Conservation (phyloP, 2,113 vertebrate species). For the Carlito syrichta region DNA sequence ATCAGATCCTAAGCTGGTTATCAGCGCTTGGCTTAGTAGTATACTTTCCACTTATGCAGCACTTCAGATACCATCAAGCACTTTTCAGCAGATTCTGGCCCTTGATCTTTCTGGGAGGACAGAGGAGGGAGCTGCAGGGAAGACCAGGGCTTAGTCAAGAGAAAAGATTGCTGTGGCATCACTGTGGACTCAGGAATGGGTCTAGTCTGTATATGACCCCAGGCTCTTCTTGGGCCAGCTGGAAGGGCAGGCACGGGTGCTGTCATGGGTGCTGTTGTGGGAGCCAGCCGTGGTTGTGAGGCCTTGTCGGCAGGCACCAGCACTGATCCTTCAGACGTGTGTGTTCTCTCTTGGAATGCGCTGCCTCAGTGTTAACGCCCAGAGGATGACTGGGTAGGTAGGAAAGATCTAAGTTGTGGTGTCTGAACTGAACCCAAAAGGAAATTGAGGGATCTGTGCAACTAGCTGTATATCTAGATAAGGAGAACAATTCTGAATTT, state of each 20-base stretch:
- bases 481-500: conserved; percentile 57
- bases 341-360: not conserved
- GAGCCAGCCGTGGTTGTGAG: no score
- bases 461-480: not conserved
- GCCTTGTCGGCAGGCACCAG: no score
- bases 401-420: not conserved
- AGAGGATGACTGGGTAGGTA: accelerated
- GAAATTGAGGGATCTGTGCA: not conserved
- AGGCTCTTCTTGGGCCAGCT: not conserved
- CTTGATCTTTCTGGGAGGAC: not conserved
- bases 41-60: no score
- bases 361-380: accelerated
- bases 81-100: not conserved
- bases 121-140: not conserved
- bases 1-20: no score
- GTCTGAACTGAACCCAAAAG: not conserved
- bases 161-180: not conserved
- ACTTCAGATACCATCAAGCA: not conserved
- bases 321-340: accelerated
- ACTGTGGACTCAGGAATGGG: no score
- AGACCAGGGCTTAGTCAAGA: not conserved
- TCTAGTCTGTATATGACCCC: not conserved
- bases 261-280: no score
- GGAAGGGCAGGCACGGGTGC: not conserved
- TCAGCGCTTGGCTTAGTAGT: no score